Evolutionary conservation across 2,113 vertebrate species (phyloP), one percentile per base, ranked within the genome.

Genomic region (Gadus chalcogrammus): DNA sequence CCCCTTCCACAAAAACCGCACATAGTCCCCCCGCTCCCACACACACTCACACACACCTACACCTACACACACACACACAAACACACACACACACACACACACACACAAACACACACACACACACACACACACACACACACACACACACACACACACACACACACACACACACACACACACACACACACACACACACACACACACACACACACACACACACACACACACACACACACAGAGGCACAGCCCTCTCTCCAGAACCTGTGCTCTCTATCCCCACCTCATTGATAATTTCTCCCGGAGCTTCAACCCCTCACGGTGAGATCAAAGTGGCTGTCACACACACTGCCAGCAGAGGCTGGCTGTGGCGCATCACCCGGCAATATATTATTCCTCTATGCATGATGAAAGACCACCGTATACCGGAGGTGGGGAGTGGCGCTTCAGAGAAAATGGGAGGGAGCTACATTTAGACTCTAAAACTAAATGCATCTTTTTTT

Each of bases 281-380:
- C 88, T 89, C 85, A 88, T 89, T 91, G 91, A 92, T 91, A 90
- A 91, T 90, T 92, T 91, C 82, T 91, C 84, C 81, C 72, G 80
- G 78, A 90, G 88, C 84, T 81, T 84, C 85, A 87, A 76, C 80
- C 81, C 81, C 84, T 89, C 88, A 80, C 80, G 61, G 69, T 60
- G 61, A 90, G 89, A 92, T 92, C 91, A 92, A 92, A 92, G 90
- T 81, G 76, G 70, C 82, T 87, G 89, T 91, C 90, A 90, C 86
- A 84, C 79, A 73, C 77, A 74, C 77, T 86, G 88, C 82, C 84
- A 85, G 77, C 78, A 83, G 82, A 89, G 85, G 84, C 82, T 61
- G 64, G 80, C 79, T 83, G 80, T 76, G 85, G 82, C 85, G 83
- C 80, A 79, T 89, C 84, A 84, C 79, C 74, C 80, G 68, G 77